Percentiles rank a stretch among this genome's conserved stretches.
These are phyloP conservation scores for Ormyrus nitidulus DNA, from an alignment of 2,888 invertebrate species.

Conservation along the genomic window DNA sequence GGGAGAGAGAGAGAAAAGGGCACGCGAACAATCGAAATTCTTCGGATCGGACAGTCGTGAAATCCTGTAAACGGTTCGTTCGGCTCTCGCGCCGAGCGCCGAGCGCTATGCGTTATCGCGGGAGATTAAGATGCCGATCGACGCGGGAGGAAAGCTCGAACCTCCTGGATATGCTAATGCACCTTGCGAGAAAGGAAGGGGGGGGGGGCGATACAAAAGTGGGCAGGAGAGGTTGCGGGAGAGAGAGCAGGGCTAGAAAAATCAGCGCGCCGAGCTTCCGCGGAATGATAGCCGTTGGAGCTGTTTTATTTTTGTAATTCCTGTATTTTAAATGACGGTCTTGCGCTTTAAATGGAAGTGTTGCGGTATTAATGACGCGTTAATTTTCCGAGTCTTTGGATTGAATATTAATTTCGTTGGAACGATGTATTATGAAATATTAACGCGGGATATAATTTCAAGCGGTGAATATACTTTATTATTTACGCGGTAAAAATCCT, in stretches of 20 bases:
- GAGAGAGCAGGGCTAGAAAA: slow-evolving; percentile 11
- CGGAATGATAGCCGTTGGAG: background rate
- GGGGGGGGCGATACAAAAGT: slow-evolving; percentile 23
- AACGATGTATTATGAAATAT: too few species aligned
- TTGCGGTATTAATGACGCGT: too few species aligned
- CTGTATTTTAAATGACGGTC: too few species aligned
- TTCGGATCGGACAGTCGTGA: slow-evolving; percentile 57
- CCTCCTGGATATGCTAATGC: slow-evolving; percentile 58
- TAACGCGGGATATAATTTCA: too few species aligned
- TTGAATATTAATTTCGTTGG: too few species aligned
- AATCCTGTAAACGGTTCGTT: slow-evolving; percentile 56
- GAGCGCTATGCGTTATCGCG: slow-evolving; percentile 64
- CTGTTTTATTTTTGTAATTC: background rate
- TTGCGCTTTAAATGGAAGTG: too few species aligned
- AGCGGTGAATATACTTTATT: too few species aligned
- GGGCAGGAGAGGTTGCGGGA: background rate
- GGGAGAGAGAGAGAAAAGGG: slow-evolving; percentile 2
- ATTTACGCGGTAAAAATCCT: too few species aligned
- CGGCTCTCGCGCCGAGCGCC: background rate
- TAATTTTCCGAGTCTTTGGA: too few species aligned
- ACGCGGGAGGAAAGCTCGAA: slow-evolving; percentile 40
- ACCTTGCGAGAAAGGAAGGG: slow-evolving; percentile 25
- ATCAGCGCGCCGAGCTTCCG: slow-evolving; percentile 18
- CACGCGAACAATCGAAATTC: slow-evolving; percentile 57
- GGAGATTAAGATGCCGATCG: slow-evolving; percentile 72